Base-by-base conservation (phyloP, 2,888 invertebrate species). In the Timema cristinae region DNA sequence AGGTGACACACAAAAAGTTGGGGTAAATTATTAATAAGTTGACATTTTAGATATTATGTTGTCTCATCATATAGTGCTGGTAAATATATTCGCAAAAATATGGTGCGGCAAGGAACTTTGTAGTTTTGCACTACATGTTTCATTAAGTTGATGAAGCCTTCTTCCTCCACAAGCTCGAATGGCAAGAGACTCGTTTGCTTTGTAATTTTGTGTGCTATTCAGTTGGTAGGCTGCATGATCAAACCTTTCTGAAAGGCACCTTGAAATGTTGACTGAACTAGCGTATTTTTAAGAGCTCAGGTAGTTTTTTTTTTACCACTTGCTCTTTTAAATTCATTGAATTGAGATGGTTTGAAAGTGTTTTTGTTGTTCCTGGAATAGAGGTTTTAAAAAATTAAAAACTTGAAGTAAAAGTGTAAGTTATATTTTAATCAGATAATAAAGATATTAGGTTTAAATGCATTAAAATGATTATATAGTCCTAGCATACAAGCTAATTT, bases 141-240 rank as follows among this genome's bases (percentile, higher is more conserved):
- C 7, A 63, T 63, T 63, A 63, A 63, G 13, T 63, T 63, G 6
- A 63, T 5, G 13, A 32, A 63, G 32, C 47, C 32, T 8, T 63
- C 5, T 32, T 63, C 9, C 48, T 63, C 63, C n/a, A 63, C 63
- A 32, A 63, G 16, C 63, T 47, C 47, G 13, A 16, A 63, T 9
- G 63, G 63, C 48, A 63, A 61, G 61, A 47, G 48, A 61, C 61
- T 47, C 63, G 16, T 15, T 63, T 32, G 11, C 63, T 32, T 63
- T 32, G 63, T 63, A 48, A 63, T 63, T 47, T 63, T 63, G 6
- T 63, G 32, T 10, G 63, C 63, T 63, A 48, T 32, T 5, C 0
- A 32, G 48, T 6, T 63, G 63, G 32, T 47, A 11, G 63, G 63
- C 9, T 47, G 11, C 63, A 63, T 63, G 32, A 10, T 32, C 47